Conservation (phyloP, 1,140 invertebrate species). For the Aphis craccivora region DNA sequence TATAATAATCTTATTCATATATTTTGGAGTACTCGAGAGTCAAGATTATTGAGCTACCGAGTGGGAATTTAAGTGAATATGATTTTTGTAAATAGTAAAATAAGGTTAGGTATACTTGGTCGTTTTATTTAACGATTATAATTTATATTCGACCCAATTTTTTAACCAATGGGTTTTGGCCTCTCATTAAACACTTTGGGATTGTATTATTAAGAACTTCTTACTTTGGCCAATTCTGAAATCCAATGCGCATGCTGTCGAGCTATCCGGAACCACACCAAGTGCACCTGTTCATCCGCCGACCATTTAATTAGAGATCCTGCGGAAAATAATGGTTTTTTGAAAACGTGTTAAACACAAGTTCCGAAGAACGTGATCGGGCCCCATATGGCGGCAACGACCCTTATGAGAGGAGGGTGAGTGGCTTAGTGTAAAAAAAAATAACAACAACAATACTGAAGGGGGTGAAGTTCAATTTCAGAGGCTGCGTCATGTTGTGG, state of each 20-base stretch:
- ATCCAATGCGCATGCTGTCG: constrained; percentile 77
- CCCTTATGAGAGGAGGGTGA: constrained; percentile 22
- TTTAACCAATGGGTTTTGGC: background rate
- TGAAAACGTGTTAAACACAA: constrained; percentile 55
- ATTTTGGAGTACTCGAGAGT: background rate
- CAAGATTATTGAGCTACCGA: background rate
- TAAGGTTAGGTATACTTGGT: background rate
- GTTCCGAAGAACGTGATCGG: constrained; percentile 26
- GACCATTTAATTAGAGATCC: constrained; percentile 78
- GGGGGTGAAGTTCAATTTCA: constrained; percentile 57
- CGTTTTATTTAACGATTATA: background rate
- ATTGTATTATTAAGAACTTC: background rate
- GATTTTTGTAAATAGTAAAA: background rate
- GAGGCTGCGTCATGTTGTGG: constrained; percentile 9
- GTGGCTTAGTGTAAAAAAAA: constrained; percentile 49
- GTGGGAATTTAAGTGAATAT: background rate
- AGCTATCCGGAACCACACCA: constrained; percentile 84
- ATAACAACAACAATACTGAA: constrained; percentile 45
- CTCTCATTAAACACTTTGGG: background rate
- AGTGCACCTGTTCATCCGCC: constrained; percentile 70
- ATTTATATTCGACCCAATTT: background rate
- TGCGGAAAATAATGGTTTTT: constrained; percentile 65
- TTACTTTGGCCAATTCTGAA: constrained; percentile 76
- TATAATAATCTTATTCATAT: background rate
- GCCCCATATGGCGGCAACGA: constrained; percentile 51